phyloP scores from a whole-genome alignment of 2,797 vertebrate species.

The Rhinophrynus dorsalis region DNA sequence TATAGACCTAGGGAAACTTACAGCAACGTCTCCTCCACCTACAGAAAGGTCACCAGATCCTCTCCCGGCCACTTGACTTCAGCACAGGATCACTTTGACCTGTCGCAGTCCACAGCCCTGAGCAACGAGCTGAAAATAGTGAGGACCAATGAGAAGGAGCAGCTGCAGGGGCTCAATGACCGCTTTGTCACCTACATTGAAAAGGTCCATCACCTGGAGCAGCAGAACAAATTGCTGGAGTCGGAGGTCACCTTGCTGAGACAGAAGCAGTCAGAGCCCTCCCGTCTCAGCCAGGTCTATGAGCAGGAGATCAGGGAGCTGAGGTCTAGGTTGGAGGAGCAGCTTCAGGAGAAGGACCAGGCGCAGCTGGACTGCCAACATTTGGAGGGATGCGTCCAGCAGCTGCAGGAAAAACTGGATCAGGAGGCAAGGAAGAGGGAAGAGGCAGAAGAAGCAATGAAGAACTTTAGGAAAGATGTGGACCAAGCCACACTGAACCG shows the following conservation, averaged over 20 bases:
- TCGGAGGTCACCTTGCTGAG: conserved; percentile 72
- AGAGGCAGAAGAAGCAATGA: conserved; percentile 74
- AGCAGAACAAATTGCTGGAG: conserved; percentile 73
- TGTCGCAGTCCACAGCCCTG: conserved; percentile 64
- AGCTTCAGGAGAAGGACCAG: conserved; percentile 71
- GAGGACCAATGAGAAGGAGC: conserved; percentile 74
- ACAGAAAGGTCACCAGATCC: conserved; percentile 68
- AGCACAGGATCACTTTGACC: conserved; percentile 21
- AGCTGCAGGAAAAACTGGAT: conserved; percentile 76
- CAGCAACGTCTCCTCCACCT: conserved; percentile 63
- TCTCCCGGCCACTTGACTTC: conserved; percentile 51
- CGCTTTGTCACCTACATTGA: conserved; percentile 80
- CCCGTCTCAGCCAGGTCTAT: conserved; percentile 72
- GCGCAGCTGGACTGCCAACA: conserved; percentile 72
- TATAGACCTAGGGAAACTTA: conserved; percentile 58
- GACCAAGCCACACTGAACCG: conserved; percentile 78
- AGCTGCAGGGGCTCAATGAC: conserved; percentile 72
- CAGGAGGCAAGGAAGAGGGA: conserved; percentile 68
- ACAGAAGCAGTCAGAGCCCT: conserved; percentile 66
- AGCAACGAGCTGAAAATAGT: conserved; percentile 78
- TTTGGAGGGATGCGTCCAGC: conserved; percentile 62
- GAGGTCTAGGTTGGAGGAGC: conserved; percentile 71
- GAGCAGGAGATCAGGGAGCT: conserved; percentile 72
- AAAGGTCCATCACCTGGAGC: conserved; percentile 78
- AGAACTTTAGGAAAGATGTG: conserved; percentile 76